A percentile compares a stretch with the other conserved stretches of the same genome.
Evolutionary conservation across 2,113 vertebrate genomes (phyloP).

Genomic region (Neotragus pygmaeus): DNA sequence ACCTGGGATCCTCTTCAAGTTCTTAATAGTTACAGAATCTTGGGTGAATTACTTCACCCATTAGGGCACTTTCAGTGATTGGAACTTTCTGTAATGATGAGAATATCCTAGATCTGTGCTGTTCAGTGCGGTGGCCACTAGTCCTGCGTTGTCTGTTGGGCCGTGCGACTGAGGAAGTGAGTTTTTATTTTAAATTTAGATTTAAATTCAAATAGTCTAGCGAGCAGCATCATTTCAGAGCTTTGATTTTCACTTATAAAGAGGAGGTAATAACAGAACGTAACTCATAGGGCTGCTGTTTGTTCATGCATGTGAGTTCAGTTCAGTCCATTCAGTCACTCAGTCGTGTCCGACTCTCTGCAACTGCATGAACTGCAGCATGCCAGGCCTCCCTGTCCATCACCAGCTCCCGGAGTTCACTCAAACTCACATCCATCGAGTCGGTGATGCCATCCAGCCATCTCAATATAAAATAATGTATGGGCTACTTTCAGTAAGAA

Average conservation of each 20-base stretch:
- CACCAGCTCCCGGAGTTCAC: not conserved
- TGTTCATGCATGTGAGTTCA: not conserved
- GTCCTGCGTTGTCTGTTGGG: not conserved
- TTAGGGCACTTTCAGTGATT: not conserved
- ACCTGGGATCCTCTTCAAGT: not conserved
- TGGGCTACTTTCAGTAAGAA: not conserved
- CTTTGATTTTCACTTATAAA: not conserved
- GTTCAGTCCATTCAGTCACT: too few species aligned
- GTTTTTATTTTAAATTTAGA: not conserved
- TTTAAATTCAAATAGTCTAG: not conserved
- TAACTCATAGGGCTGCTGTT: not conserved
- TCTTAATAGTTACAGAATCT: not conserved
- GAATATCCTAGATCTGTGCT: not conserved
- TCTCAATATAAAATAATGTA: not conserved
- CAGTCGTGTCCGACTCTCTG: not conserved
- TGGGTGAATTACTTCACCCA: not conserved
- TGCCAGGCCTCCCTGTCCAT: not conserved
- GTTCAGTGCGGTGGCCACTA: not conserved
- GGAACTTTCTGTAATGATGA: not conserved
- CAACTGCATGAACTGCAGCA: accelerated
- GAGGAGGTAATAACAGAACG: not conserved
- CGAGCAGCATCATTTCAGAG: not conserved
- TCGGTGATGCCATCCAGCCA: not conserved
- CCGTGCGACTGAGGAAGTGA: not conserved
- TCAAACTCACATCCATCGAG: accelerated